These are phyloP conservation scores for Drosophila macrospina DNA, from an alignment of 2,888 invertebrate genomes.

Conservation along the genomic window DNA sequence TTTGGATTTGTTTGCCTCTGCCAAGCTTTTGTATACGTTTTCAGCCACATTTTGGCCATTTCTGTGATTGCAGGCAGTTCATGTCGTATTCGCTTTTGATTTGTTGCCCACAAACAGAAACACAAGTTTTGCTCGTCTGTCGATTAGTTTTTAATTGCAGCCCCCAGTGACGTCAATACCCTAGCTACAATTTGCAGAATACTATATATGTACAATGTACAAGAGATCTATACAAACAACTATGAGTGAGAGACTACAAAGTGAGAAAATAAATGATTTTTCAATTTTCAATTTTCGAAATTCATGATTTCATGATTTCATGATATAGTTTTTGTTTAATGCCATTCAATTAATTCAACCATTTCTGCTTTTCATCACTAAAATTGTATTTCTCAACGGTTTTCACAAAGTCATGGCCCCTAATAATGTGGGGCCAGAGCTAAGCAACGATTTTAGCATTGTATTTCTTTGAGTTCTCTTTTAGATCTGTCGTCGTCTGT, in stretches of 20 bases:
- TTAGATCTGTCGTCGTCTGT: slow-evolving; percentile 29
- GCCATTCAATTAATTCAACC: slow-evolving; percentile 68
- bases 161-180: slow-evolving; percentile 68
- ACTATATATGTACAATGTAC: slow-evolving; percentile 39
- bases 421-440: slow-evolving; percentile 43
- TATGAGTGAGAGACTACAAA: slow-evolving; percentile 18
- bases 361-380: slow-evolving; percentile 23
- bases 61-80: slow-evolving; percentile 39
- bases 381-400: slow-evolving; percentile 2
- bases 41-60: slow-evolving; percentile 37
- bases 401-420: slow-evolving; percentile 65
- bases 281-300: too few relatives aligned
- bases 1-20: slow-evolving; percentile 17
- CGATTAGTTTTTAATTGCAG: slow-evolving; percentile 78
- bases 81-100: slow-evolving; percentile 65
- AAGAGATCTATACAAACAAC: slow-evolving; percentile 32
- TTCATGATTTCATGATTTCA: too few relatives aligned
- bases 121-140: slow-evolving; percentile 35
- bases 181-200: slow-evolving; percentile 36
- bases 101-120: slow-evolving; percentile 53
- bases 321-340: slow-evolving; percentile 77
- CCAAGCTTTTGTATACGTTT: slow-evolving; percentile 20
- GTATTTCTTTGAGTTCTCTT: slow-evolving; percentile 18
- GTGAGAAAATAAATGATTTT: slow-evolving; percentile 69
- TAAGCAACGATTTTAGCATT: slow-evolving; percentile 29